Evolutionary conservation across 2,113 vertebrate genomes (phyloP), one percentile per base, ranked within the genome.

Genomic region (Neoarius graeffei): DNA sequence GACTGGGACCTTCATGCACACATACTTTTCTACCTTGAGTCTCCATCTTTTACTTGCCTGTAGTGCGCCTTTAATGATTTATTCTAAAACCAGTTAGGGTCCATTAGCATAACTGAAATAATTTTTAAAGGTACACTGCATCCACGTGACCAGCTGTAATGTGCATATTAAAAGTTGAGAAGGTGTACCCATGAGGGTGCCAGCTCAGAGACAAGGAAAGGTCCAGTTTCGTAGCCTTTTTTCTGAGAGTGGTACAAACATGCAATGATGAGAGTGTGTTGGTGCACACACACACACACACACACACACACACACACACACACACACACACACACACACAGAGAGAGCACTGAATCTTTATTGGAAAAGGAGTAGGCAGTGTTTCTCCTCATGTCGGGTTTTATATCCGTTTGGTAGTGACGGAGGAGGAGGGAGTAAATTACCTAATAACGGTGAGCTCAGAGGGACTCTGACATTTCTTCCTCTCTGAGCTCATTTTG

Each of bases 341-440:
- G 23, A 25, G 23, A n/a, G 42, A 42, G 67, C 27, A 7, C 27
- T 15, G 69, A 42, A 48, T 76, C 73, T 52, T 76, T 50, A 76
- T 76, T 76, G 23, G 73, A 76, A 76, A 76, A 76, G 73, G 42
- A 52, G 73, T 76, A 23, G 73, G 73, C 73, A 76, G 73, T 76
- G 73, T 76, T 76, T 76, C 73, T 76, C 48, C 48, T 76, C 19
- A 1, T 76, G 73, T 52, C 20, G 20, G 73, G 48, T 15, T 56
- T 79, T 79, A 56, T 79, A 56, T 79, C 76, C 25, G 50, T n/a
- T 54, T 4, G 50, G 10, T 54, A 56, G 76, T 79, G 50, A 79
- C 1, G 57, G 81, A 76, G 69, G 84, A 85, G 69, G 56, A 73
- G 80, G 42, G 57, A 83, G 57, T 83, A 83, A 85, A 85, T 77